A percentile compares a stretch with the other conserved stretches of the same genome.
Conservation (phyloP, 1,140 invertebrate genomes). For the Himalopsyche phryganea region DNA sequence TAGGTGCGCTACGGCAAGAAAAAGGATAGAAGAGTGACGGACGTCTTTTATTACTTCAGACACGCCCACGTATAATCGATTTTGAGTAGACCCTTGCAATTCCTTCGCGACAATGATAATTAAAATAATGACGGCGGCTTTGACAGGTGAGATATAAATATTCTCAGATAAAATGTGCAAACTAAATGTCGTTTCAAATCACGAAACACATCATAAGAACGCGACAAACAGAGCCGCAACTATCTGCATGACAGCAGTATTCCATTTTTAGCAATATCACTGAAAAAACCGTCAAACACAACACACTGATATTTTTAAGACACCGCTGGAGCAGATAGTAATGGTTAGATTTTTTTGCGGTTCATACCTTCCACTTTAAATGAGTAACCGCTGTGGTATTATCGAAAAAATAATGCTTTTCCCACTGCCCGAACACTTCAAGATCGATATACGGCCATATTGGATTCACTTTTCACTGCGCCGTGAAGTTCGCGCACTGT, state of each 20-base stretch:
- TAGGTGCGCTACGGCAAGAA: not conserved
- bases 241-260: slow-evolving; percentile 22
- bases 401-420: slow-evolving; percentile 22
- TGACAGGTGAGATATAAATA: not conserved
- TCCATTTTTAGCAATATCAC: slow-evolving; percentile 18
- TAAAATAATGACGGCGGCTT: slow-evolving; percentile 11
- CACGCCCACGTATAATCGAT: slow-evolving; percentile 28
- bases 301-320: slow-evolving; percentile 16
- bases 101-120: slow-evolving; percentile 14
- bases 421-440: slow-evolving; percentile 7
- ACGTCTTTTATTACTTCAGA: slow-evolving; percentile 17
- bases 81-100: slow-evolving; percentile 14
- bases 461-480: slow-evolving; percentile 23
- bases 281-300: slow-evolving; percentile 9
- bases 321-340: slow-evolving; percentile 3
- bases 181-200: not conserved
- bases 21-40: slow-evolving; percentile 2
- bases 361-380: slow-evolving; percentile 3
- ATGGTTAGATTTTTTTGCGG: not conserved
- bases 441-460: slow-evolving; percentile 24
- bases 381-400: slow-evolving; percentile 7
- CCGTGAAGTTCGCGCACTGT: slow-evolving; percentile 20
- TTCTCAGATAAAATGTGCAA: no score
- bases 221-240: slow-evolving; percentile 3
- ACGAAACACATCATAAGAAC: slow-evolving; percentile 6